A percentile compares a stretch with the other conserved stretches of the same genome.
Conservation (phyloP, 1,140 invertebrate genomes). For the Magallana gigas region DNA sequence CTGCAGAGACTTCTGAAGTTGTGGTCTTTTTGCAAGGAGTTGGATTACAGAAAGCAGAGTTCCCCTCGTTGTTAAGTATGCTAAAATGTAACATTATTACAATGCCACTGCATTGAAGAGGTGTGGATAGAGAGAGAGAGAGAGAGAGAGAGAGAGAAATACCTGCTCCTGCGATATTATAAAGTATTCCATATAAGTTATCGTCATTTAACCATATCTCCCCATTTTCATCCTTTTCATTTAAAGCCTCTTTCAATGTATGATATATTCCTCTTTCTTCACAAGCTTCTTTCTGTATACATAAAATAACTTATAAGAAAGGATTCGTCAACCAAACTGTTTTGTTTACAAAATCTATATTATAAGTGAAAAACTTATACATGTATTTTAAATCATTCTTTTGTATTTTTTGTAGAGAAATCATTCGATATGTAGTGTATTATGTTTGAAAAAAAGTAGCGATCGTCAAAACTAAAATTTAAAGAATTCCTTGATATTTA, state of each 20-base stretch:
- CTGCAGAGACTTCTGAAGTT: conserved; percentile 10
- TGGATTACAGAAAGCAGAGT: not conserved
- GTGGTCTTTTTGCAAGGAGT: not conserved
- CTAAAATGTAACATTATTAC: not conserved
- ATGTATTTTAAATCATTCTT: too few species aligned
- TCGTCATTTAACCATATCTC: not conserved
- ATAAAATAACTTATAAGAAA: too few species aligned
- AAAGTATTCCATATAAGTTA: not conserved
- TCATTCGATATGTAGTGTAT: too few species aligned
- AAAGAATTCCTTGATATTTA: too few species aligned
- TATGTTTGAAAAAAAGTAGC: too few species aligned
- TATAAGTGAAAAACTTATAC: too few species aligned
- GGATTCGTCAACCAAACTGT: too few species aligned
- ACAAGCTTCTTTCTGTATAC: not conserved
- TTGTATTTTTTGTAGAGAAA: too few species aligned
- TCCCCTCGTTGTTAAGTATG: not conserved
- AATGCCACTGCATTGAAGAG: not conserved
- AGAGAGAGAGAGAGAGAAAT: not conserved
- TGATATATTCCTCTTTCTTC: conserved; percentile 12
- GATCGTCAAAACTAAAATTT: too few species aligned
- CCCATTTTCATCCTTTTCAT: not conserved
- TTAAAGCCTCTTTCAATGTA: not conserved
- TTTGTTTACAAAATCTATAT: too few species aligned
- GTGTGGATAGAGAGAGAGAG: not conserved
- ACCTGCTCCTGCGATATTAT: not conserved